Evolutionary conservation across 1,140 invertebrate genomes (phyloP).

Genomic region (Zaprionus ghesquierei): DNA sequence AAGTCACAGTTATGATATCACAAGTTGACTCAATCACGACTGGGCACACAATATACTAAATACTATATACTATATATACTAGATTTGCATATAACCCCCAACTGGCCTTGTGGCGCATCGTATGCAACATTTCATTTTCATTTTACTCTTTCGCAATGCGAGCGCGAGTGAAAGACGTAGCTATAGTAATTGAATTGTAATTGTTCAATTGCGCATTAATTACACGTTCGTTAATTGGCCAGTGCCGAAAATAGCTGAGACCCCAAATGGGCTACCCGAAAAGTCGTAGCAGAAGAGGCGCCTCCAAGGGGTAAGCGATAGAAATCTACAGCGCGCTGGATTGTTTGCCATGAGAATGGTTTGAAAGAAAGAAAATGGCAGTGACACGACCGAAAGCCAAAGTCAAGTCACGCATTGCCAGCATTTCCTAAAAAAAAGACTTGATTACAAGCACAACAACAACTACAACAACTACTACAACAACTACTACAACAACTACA

Average conservation of each 20-base stretch:
- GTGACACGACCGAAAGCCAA: constrained; percentile 52
- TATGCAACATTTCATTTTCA: constrained; percentile 17
- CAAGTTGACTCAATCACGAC: constrained; percentile 34
- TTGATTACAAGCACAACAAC: constrained; percentile 56
- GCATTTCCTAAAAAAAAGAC: constrained; percentile 67
- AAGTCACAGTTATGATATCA: constrained; percentile 47
- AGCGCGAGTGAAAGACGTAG: not conserved
- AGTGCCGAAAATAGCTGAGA: constrained; percentile 50
- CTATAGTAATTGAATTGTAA: constrained; percentile 73
- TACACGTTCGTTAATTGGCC: constrained; percentile 64
- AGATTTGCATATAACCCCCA: constrained; percentile 51
- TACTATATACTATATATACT: not conserved
- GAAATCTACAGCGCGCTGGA: constrained; percentile 21
- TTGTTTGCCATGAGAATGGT: constrained; percentile 23
- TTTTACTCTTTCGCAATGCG: constrained; percentile 26
- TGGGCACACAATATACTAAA: not conserved
- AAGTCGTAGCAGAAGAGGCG: constrained; percentile 13
- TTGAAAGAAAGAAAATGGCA: constrained; percentile 33
- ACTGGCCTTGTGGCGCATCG: constrained; percentile 13
- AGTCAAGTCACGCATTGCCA: constrained; percentile 65
- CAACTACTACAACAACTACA: not conserved
- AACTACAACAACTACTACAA: not conserved
- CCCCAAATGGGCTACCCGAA: constrained; percentile 9
- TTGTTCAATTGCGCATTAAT: constrained; percentile 67
- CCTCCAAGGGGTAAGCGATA: not conserved